A percentile compares a stretch with the other conserved stretches of the same genome.
Evolutionary conservation across 1,140 invertebrate species (phyloP).

Genomic region (Meteorus sp.): DNA sequence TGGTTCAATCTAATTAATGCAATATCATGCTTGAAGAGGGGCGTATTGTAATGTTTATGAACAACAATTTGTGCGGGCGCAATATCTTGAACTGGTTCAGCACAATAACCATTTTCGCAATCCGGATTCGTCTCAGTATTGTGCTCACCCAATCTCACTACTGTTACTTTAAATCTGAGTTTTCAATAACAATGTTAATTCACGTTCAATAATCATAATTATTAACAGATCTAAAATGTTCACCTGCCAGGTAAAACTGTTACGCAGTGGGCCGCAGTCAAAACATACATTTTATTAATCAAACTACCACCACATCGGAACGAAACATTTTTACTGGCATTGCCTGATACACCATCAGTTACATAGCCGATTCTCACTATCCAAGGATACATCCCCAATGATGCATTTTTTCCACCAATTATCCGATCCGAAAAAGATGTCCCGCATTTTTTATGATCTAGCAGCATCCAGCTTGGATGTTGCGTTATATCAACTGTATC

Average conservation of each 20-base stretch:
- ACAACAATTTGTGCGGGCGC: slow-evolving; percentile 50
- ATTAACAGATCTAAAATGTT: slow-evolving; percentile 31
- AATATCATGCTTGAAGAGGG: slow-evolving; percentile 67
- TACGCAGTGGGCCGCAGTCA: slow-evolving; percentile 73
- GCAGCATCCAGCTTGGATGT: slow-evolving; percentile 54
- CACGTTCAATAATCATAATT: slow-evolving; percentile 14
- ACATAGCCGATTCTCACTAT: slow-evolving; percentile 67
- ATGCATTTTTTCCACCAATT: slow-evolving; percentile 65
- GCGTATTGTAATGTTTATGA: slow-evolving; percentile 64
- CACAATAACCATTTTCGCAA: slow-evolving; percentile 61
- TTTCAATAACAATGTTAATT: neutral
- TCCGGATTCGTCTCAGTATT: slow-evolving; percentile 60
- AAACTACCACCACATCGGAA: slow-evolving; percentile 68
- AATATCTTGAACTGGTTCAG: slow-evolving; percentile 62
- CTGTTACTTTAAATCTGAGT: slow-evolving; percentile 49
- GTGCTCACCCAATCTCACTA: slow-evolving; percentile 65
- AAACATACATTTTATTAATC: slow-evolving; percentile 63
- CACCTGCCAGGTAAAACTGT: slow-evolving; percentile 51
- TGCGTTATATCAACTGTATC: slow-evolving; percentile 20
- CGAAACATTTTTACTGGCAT: slow-evolving; percentile 15
- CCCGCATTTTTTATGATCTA: slow-evolving; percentile 60
- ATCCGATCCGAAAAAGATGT: slow-evolving; percentile 62
- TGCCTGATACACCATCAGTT: slow-evolving; percentile 35
- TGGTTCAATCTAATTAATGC: slow-evolving; percentile 64
- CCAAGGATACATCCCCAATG: slow-evolving; percentile 71